Percentiles rank a stretch among this genome's conserved stretches.
phyloP scores from a whole-genome alignment of 2,797 vertebrate genomes.

The Coccyzus lansbergi region DNA sequence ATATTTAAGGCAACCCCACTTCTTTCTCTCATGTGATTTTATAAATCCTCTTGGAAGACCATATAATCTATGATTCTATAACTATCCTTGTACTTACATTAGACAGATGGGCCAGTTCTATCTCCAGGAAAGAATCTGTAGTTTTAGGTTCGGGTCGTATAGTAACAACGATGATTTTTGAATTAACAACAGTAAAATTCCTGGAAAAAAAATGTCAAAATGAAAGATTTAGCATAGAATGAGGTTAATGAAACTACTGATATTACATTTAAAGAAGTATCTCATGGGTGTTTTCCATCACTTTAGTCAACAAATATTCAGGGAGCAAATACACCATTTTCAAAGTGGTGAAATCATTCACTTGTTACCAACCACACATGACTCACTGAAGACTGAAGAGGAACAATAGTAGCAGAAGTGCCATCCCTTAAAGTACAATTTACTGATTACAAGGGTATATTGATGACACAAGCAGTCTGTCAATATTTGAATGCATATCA shows the following conservation, averaged over 20 bases:
- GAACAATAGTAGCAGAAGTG: neutral
- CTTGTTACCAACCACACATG: neutral
- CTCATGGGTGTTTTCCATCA: neutral
- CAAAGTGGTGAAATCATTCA: neutral
- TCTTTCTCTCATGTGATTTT: neutral
- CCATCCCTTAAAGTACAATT: neutral
- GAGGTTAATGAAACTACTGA: neutral
- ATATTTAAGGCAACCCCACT: neutral
- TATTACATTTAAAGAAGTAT: neutral
- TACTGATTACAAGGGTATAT: slow-evolving; percentile 3
- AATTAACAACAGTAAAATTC: slow-evolving; percentile 97
- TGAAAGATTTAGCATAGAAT: neutral
- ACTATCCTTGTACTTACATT: slow-evolving; percentile 86
- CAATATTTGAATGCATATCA: slow-evolving; percentile 12
- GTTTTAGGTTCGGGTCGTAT: slow-evolving; percentile 93
- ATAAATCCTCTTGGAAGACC: neutral
- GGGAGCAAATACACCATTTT: neutral
- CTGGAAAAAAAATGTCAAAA: slow-evolving; percentile 73
- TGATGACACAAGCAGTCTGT: slow-evolving; percentile 26
- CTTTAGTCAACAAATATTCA: neutral
- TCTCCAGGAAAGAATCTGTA: slow-evolving; percentile 91
- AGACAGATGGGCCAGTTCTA: slow-evolving; percentile 94
- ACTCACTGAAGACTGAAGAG: neutral
- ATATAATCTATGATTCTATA: neutral
- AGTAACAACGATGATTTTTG: slow-evolving; percentile 97